Base-by-base conservation (phyloP, 1,140 invertebrate species). In the Tetramorium alpestre region DNA sequence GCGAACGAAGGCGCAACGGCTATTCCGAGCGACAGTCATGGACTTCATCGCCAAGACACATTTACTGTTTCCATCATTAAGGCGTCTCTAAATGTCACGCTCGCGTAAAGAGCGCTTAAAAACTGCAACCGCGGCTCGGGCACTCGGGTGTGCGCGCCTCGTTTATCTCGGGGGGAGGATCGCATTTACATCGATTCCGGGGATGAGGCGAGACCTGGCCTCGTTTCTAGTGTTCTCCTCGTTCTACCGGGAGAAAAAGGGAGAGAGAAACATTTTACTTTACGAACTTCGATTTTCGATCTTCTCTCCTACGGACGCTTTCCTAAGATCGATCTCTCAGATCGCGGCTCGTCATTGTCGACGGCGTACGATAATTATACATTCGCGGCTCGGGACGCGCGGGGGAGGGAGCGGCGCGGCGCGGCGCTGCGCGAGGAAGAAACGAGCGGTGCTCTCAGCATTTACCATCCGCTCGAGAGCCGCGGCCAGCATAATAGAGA, bases 401-500 rank as follows among this genome's bases (percentile, higher is more conserved):
- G 38, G 16, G 8, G 49, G 49, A 1, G 51, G 16, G 64, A 22
- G 13, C 33, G 11, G 76, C 54, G 49, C 28, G 62, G 44, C 54
- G 49, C 28, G 62, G 44, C 67, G 49, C 28, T 56, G 44, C 67
- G 22, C 70, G 89, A 82, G 88, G 72, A 84, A 44, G 75, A 86
- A 89, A 78, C 72, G 81, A 90, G 80, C 77, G 44, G 85, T 86
- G 88, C 44, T 78, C 86, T 87, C 82, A 90, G 91, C 88, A 69
- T 90, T 91, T 89, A 81, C 88, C 87, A 77, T 69, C 75, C 78
- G 69, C 67, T 78, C 67, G 80, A 64, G 75, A 65, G 38, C 65
- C 62, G 73, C 82, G 44, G 58, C 88, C 88, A 80, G 88, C 87
- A 92, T 91, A 92, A 92, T 92, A 87, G 89, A 91, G 91, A 93